Base-by-base conservation (phyloP, 2,113 vertebrate genomes). In the Lagopus muta region DNA sequence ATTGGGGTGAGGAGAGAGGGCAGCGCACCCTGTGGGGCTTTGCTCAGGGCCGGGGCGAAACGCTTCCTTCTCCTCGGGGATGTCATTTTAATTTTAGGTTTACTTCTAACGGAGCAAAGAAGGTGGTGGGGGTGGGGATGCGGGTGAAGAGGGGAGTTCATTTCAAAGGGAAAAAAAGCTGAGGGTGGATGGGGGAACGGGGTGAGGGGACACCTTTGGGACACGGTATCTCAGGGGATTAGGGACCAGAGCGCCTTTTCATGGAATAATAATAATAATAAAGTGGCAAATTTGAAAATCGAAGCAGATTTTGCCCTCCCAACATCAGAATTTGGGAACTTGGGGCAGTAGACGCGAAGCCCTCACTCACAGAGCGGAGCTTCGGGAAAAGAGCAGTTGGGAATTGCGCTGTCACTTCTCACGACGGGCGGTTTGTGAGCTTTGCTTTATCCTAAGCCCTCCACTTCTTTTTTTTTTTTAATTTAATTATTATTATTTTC, bases 291-390 rank as follows among this genome's bases (percentile, higher is more conserved):
- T 3, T 4, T 17, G 32, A 28, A 27, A 48, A 25, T 28, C 27
- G 27, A 18, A 10, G 16, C 2, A 13, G 8, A 1, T 28, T 20
- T 58, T 10, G 28, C 19, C n/a, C 18, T 24, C 8, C 5, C 3
- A 3, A 6, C 19, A 0, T 17, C 8, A 20, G 55, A 57, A 58
- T 94, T 74, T 76, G 34, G 24, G 42, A 75, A 25, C 5, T 3
- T 48, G 48, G 47, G 73, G 18, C 15, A 14, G 16, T 21, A 52
- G 83, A 80, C 1, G 15, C 3, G n/a, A 81, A 3, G 45, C 43
- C 66, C 19, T 0, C 10, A 3, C 4, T 75, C 6, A 6, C 1
- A 13, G 57, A 10, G 27, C 9, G 0, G 60, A 6, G 9, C 55
- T 54, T 82, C 47, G 36, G 7, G 22, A 8, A 8, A 69, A 54